Conservation (phyloP, 2,797 vertebrate species). For the Ctenopoma kingsleyae region DNA sequence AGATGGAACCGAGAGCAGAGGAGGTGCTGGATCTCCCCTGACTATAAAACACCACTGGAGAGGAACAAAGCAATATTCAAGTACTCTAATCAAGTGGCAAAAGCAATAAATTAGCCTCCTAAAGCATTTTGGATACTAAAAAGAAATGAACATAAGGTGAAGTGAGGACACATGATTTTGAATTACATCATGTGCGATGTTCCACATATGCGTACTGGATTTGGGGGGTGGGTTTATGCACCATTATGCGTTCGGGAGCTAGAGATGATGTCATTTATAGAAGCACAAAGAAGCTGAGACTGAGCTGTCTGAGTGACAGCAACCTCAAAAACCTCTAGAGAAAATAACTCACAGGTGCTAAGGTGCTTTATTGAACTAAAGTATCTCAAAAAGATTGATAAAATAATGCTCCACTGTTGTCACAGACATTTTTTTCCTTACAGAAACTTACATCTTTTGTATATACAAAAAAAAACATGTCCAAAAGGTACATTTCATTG, state of each 20-base stretch:
- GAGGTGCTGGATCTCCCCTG: constrained; percentile 35
- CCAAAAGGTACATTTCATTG: constrained; percentile 69
- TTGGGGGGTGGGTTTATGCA: constrained; percentile 53
- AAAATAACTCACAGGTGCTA: constrained; percentile 81
- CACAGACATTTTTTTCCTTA: constrained; percentile 57
- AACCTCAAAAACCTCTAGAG: constrained; percentile 59
- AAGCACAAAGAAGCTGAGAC: constrained; percentile 77
- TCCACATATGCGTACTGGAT: constrained; percentile 66
- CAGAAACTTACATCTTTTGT: constrained; percentile 67
- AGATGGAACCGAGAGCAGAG: constrained; percentile 30
- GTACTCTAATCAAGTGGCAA: constrained; percentile 8
- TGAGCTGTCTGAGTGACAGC: constrained; percentile 62
- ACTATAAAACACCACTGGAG: constrained; percentile 22
- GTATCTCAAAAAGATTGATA: constrained; percentile 79
- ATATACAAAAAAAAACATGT: constrained; percentile 71
- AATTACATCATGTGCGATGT: constrained; percentile 69
- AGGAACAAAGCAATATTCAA: constrained; percentile 11
- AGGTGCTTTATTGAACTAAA: constrained; percentile 88
- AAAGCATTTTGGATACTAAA: constrained; percentile 4
- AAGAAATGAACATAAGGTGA: constrained; percentile 39
- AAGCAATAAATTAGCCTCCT: constrained; percentile 5
- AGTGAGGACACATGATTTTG: constrained; percentile 44
- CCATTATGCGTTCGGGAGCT: constrained; percentile 66
- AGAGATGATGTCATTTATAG: constrained; percentile 82
- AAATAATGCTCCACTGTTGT: constrained; percentile 77